A percentile compares a stretch with the other conserved stretches of the same genome.
Conservation (phyloP, 2,797 vertebrate genomes). For the Pelodytes ibericus region DNA sequence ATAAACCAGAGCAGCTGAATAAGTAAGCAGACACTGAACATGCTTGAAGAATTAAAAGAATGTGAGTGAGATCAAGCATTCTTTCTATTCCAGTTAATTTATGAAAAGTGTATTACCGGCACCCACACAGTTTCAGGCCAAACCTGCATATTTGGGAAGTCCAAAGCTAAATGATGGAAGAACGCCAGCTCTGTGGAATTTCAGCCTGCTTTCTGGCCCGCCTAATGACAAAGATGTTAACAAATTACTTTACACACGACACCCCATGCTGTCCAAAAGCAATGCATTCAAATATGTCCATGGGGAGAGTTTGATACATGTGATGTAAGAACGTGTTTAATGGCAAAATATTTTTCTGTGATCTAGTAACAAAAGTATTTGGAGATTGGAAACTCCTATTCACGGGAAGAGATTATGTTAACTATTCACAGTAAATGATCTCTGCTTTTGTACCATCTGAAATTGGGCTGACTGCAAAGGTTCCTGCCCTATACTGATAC, state of each 20-base stretch:
- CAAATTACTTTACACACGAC: constrained; percentile 26
- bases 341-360: neutral
- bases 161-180: constrained; percentile 49
- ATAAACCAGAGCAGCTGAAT: constrained; percentile 53
- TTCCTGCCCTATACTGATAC: neutral
- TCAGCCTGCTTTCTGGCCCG: constrained; percentile 34
- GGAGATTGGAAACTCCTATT: neutral
- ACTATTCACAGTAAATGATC: neutral
- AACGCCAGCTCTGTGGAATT: constrained; percentile 48
- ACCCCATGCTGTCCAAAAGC: constrained; percentile 1
- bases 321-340: neutral
- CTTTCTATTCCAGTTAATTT: constrained; percentile 55
- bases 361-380: neutral
- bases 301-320: neutral
- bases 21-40: constrained; percentile 31
- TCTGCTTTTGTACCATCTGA: neutral
- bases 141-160: constrained; percentile 44
- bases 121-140: constrained; percentile 27
- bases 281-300: constrained; percentile 4
- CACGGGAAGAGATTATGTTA: neutral
- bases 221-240: constrained; percentile 17
- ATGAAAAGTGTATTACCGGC: constrained; percentile 57
- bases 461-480: neutral
- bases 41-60: constrained; percentile 59
- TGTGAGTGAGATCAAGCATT: constrained; percentile 53